These are phyloP conservation scores for Drepana arcuata DNA, from an alignment of 1,140 invertebrate genomes.

Conservation along the genomic window DNA sequence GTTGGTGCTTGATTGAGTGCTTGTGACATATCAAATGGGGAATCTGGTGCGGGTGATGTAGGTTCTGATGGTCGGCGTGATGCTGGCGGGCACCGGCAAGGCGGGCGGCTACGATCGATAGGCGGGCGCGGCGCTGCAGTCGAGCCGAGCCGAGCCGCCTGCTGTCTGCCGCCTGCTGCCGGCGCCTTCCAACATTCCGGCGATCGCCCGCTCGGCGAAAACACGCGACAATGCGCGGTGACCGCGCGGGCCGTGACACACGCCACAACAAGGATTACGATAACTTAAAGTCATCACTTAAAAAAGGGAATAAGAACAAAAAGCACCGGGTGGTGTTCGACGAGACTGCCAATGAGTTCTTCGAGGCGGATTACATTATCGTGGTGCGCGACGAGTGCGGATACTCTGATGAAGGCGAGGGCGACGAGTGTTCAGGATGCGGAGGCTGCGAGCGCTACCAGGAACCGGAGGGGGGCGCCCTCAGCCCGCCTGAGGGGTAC, in stretches of 20 bases:
- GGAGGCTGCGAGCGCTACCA: constrained; percentile 72
- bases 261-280: constrained; percentile 67
- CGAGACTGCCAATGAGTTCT: constrained; percentile 88
- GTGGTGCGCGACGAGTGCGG: constrained; percentile 87
- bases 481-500: constrained; percentile 89
- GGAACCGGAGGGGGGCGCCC: constrained; percentile 82
- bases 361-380: constrained; percentile 91
- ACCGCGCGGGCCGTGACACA: constrained; percentile 59
- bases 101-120: constrained; percentile 41
- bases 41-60: constrained; percentile 18
- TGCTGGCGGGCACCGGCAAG: constrained; percentile 25
- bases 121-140: constrained; percentile 53
- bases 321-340: constrained; percentile 88
- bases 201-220: constrained; percentile 33
- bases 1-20: too few species aligned
- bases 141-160: constrained; percentile 17
- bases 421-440: constrained; percentile 83
- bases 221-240: constrained; percentile 65
- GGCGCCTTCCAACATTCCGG: constrained; percentile 29
- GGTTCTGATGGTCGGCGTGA: constrained; percentile 19
- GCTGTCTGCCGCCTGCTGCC: constrained; percentile 20
- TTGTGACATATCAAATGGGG: constrained; percentile 15
- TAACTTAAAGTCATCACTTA: constrained; percentile 67
- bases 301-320: constrained; percentile 58
- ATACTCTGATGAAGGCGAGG: constrained; percentile 80